phyloP scores from a whole-genome alignment of 2,888 invertebrate genomes.

The Apeira syringaria region DNA sequence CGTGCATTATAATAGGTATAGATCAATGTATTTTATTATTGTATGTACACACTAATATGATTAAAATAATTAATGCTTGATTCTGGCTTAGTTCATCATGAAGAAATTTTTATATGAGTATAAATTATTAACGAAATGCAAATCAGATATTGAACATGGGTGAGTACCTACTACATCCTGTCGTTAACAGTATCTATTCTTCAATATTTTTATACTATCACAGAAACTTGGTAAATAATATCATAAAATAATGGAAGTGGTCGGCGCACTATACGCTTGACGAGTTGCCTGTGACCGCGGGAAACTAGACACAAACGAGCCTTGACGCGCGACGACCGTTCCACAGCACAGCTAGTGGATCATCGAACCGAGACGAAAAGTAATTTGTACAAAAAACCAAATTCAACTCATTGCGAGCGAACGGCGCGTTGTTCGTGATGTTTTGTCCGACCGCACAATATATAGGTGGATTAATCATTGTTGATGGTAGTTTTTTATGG shows the following conservation, averaged over 20 bases:
- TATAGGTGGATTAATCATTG: constrained; percentile 78
- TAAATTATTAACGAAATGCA: constrained; percentile 53
- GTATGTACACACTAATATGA: too few species aligned
- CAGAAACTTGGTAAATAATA: constrained; percentile 14
- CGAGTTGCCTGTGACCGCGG: constrained; percentile 46
- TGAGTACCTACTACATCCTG: constrained; percentile 32
- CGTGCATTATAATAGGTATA: too few species aligned
- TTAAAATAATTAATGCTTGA: too few species aligned
- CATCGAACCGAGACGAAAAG: constrained; percentile 81
- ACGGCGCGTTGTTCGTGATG: constrained; percentile 76
- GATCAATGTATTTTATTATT: too few species aligned
- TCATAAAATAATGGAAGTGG: constrained; percentile 29
- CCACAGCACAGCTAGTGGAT: constrained; percentile 61
- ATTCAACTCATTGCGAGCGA: constrained; percentile 81
- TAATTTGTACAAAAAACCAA: constrained; percentile 82
- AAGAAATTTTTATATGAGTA: constrained; percentile 74
- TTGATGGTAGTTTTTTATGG: constrained; percentile 74
- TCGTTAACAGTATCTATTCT: constrained; percentile 29
- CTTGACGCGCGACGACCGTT: constrained; percentile 48
- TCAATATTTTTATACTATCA: constrained; percentile 22
- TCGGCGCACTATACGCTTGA: constrained; percentile 40
- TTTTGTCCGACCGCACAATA: constrained; percentile 82
- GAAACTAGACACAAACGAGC: constrained; percentile 50
- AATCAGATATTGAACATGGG: constrained; percentile 51
- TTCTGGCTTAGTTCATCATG: constrained; percentile 42